Conservation (phyloP, 2,888 invertebrate species). For the Neoscelio sp. region DNA sequence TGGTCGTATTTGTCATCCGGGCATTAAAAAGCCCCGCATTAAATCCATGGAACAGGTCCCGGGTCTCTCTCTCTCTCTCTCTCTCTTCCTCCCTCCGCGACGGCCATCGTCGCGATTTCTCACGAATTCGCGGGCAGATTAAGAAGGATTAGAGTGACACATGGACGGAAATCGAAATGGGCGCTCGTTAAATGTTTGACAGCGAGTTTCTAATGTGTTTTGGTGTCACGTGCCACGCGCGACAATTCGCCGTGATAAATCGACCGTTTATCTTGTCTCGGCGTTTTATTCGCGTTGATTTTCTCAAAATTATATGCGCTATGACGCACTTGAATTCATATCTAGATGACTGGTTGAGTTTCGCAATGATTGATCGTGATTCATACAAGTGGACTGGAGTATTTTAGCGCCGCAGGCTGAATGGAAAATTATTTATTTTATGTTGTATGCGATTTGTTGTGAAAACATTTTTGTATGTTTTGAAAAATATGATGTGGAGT, state of each 20-base stretch:
- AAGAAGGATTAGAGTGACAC: constrained; percentile 67
- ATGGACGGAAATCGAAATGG: constrained; percentile 72
- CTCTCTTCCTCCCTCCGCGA: constrained; percentile 37
- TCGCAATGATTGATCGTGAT: constrained; percentile 41
- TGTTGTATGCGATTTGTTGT: too few relatives aligned
- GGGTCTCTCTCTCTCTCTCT: too few relatives aligned
- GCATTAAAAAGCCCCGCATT: constrained; percentile 72
- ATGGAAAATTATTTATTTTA: too few relatives aligned
- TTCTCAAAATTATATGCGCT: constrained; percentile 31
- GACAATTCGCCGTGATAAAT: constrained; percentile 33
- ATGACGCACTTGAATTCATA: constrained; percentile 37
- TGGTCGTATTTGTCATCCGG: constrained; percentile 78
- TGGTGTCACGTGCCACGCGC: constrained; percentile 47
- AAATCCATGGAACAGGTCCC: constrained; percentile 61
- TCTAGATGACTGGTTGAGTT: constrained; percentile 9
- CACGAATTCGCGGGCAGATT: constrained; percentile 76
- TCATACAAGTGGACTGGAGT: constrained; percentile 2
- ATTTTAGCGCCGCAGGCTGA: constrained; percentile 58
- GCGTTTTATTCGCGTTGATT: constrained; percentile 16
- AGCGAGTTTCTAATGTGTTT: constrained; percentile 24
- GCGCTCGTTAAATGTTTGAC: constrained; percentile 45
- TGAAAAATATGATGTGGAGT: too few relatives aligned
- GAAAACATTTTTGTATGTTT: too few relatives aligned
- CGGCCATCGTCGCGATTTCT: constrained; percentile 75
- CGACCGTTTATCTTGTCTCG: constrained; percentile 38